Evolutionary conservation across 2,797 vertebrate genomes (phyloP), one percentile per base, ranked within the genome.

Genomic region (Anguilla obscura): DNA sequence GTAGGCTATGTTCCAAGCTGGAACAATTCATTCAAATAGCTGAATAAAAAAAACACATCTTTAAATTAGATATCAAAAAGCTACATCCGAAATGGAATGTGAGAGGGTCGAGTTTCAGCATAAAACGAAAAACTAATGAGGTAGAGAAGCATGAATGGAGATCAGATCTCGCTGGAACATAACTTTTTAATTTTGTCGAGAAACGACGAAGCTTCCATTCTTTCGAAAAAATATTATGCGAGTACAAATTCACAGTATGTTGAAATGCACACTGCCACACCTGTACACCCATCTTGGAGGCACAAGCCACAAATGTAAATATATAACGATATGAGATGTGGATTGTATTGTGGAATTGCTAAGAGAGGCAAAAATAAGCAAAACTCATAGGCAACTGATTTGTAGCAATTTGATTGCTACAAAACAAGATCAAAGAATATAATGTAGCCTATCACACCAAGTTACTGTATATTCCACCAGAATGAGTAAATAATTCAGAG

Each of bases 161-260:
- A 82, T 82, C 79, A 82, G 45, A 45, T n/a, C 79, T 82, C 24
- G 24, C 79, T n/a, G 79, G 45, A 48, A n/a, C 79, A 24, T 8
- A 82, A 10, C 79, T 10, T 82, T 82, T 82, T 45, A 12, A n/a
- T 24, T 82, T 50, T 0, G 5, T 9, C 6, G 5, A 82, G 50
- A 82, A 82, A 50, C 9, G 50, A 50, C 18, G 7, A 82, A 45
- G 45, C 79, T 82, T n/a, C 24, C 1, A 9, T 50, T 82, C 18
- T 50, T 82, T 48, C 27, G 79, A 82, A 45, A 45, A 21, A 21
- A 79, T 45, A 82, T 82, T 3, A n/a, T 50, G 50, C 40, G 0
- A 76, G 24, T 24, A 21, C 74, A 50, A 79, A 50, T 82, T 45
- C 79, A 82, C 45, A 50, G 74, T 33, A 40, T 36, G 74, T 21